Percentiles rank a stretch among this genome's conserved stretches.
These are phyloP conservation scores for Eulemur macaco DNA, from an alignment of 2,113 vertebrate genomes.

Conservation along the genomic window DNA sequence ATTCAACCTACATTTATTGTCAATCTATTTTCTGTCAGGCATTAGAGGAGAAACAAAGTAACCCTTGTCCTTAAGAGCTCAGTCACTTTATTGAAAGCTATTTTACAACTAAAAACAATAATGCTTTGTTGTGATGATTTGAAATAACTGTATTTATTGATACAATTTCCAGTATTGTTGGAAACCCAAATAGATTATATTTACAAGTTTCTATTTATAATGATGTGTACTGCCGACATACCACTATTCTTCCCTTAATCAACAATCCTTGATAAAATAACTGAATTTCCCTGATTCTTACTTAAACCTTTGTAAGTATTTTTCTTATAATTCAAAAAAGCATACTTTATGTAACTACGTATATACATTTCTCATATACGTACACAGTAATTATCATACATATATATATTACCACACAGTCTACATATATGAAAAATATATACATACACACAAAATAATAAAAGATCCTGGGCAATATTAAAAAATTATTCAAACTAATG, in stretches of 20 bases:
- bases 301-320: neutral
- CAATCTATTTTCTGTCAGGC: neutral
- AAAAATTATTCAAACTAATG: slow-evolving; percentile 13
- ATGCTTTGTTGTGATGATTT: neutral
- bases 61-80: neutral
- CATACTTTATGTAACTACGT: neutral
- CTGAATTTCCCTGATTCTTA: neutral
- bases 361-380: neutral
- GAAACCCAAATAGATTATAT: neutral
- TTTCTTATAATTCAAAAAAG: neutral
- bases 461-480: neutral
- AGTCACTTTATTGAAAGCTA: slow-evolving; percentile 10
- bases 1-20: neutral
- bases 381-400: neutral
- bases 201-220: neutral
- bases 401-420: neutral
- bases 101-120: slow-evolving; percentile 10
- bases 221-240: neutral
- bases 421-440: neutral
- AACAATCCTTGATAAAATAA: neutral
- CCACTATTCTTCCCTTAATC: neutral
- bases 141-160: neutral
- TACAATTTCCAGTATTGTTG: neutral
- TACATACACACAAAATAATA: neutral
- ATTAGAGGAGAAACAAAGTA: neutral